A percentile compares a stretch with the other conserved stretches of the same genome.
Evolutionary conservation across 2,113 vertebrate species (phyloP).

Genomic region (Cranoglanis bouderius): DNA sequence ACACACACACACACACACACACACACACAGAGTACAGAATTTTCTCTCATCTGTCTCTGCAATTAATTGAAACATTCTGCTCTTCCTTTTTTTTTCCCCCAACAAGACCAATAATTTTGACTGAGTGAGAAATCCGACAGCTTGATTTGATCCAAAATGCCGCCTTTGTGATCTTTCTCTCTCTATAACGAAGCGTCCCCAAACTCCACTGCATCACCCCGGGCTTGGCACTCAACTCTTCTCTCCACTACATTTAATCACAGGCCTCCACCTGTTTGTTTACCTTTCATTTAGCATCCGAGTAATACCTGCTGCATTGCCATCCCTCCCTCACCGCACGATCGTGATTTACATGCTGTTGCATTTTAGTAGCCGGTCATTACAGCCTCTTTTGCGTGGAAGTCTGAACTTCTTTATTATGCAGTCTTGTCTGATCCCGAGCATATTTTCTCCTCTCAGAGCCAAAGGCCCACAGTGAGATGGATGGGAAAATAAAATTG

Average conservation of each 20-base stretch:
- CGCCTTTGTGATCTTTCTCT: constrained; percentile 8
- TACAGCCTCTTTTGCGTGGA: constrained; percentile 33
- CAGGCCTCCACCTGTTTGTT: constrained; percentile 55
- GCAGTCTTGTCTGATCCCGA: constrained; percentile 31
- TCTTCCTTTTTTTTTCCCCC: not conserved
- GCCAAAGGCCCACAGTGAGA: constrained; percentile 21
- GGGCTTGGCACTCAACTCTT: constrained; percentile 23
- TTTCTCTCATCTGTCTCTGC: constrained; percentile 36
- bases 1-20: not conserved
- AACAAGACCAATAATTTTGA: not conserved
- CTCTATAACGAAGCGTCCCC: not conserved
- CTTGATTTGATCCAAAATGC: constrained; percentile 17
- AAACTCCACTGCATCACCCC: not conserved
- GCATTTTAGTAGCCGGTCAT: constrained; percentile 52
- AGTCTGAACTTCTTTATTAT: constrained; percentile 40
- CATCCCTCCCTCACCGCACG: constrained; percentile 20
- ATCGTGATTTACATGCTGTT: constrained; percentile 36
- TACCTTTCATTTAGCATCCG: constrained; percentile 50
- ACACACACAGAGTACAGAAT: not conserved
- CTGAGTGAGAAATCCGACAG: not conserved
- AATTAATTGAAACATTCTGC: constrained; percentile 31
- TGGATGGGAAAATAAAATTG: constrained; percentile 49
- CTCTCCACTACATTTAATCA: constrained; percentile 45
- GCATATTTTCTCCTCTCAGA: not conserved
- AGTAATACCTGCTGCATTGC: constrained; percentile 41